Evolutionary conservation across 2,113 vertebrate genomes (phyloP).

Genomic region (Lipophrys pholis): DNA sequence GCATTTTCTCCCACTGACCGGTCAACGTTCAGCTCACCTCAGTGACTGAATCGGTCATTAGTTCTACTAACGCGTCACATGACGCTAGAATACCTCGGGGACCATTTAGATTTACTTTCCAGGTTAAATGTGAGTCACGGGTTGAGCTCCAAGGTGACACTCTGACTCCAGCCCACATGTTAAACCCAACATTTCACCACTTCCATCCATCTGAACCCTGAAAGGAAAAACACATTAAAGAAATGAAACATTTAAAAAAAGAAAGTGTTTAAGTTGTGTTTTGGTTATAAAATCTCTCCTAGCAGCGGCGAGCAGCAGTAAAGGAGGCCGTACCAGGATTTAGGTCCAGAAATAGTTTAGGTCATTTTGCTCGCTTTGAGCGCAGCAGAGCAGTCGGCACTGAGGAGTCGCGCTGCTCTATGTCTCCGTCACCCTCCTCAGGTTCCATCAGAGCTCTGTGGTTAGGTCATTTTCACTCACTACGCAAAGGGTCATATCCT

Average conservation of each 20-base stretch:
- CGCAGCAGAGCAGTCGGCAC: neutral
- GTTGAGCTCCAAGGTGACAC: no score
- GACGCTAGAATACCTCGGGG: no score
- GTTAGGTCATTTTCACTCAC: neutral
- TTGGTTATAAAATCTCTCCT: neutral
- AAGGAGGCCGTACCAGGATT: slow-evolving; percentile 8
- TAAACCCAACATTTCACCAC: neutral
- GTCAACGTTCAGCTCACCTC: no score
- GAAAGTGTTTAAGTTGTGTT: neutral
- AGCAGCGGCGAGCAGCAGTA: slow-evolving; percentile 2
- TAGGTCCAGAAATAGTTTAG: neutral
- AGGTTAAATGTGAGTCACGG: no score
- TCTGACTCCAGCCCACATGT: neutral
- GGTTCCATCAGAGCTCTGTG: slow-evolving; percentile 6
- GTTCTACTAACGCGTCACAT: no score
- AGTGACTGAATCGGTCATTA: no score
- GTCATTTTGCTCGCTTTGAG: neutral
- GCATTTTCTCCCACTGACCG: no score
- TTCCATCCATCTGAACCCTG: neutral
- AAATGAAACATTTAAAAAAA: neutral
- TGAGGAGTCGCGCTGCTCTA: neutral
- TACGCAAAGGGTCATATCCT: neutral
- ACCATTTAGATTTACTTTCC: no score
- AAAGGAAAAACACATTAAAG: neutral
- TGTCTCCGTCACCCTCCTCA: slow-evolving; percentile 21